These are phyloP conservation scores for Drosophila flavopinicola DNA, from an alignment of 2,888 invertebrate genomes.

Conservation along the genomic window DNA sequence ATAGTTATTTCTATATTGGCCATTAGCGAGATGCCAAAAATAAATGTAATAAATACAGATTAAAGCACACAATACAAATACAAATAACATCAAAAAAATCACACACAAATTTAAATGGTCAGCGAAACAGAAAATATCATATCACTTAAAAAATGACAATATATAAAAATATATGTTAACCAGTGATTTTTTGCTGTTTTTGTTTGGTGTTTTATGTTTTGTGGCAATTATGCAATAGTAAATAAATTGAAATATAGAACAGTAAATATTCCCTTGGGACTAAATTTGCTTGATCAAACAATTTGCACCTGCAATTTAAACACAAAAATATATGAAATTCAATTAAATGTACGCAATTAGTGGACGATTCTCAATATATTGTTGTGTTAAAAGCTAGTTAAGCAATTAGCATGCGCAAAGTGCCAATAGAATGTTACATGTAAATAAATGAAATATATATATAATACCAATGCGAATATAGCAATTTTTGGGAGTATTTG, in stretches of 20 bases:
- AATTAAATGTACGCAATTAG: background rate
- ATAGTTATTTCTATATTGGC: conserved; percentile 37
- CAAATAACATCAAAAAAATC: conserved; percentile 5
- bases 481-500: too few species aligned
- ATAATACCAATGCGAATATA: too few species aligned
- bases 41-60: conserved; percentile 22
- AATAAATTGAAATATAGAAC: background rate
- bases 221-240: background rate
- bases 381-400: too few species aligned
- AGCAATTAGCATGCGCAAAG: too few species aligned
- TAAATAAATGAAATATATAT: too few species aligned
- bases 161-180: background rate
- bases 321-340: background rate
- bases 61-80: conserved; percentile 7
- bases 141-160: conserved; percentile 8
- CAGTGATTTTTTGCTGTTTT: background rate
- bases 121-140: conserved; percentile 19
- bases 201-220: background rate
- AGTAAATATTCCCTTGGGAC: background rate
- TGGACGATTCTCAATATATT: too few species aligned
- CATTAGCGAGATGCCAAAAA: conserved; percentile 35
- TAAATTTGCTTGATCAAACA: background rate
- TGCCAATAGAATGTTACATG: too few species aligned
- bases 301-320: background rate
- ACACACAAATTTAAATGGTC: conserved; percentile 2